A percentile compares a stretch with the other conserved stretches of the same genome.
Conservation (phyloP, 2,888 invertebrate genomes). For the Hetaerina titia region DNA sequence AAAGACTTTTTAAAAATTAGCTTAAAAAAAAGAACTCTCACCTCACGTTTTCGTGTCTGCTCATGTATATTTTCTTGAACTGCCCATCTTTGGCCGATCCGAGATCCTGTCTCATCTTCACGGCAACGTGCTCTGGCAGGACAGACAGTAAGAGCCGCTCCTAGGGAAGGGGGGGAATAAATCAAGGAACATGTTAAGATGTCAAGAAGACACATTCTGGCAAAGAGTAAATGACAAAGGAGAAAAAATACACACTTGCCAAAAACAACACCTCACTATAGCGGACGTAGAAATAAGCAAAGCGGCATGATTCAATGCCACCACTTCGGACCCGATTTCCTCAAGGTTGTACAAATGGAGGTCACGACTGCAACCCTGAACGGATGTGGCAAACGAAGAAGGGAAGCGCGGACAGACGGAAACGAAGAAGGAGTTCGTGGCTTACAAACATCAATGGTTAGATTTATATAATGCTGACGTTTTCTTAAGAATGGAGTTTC, state of each 20-base stretch:
- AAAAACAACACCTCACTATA: not conserved
- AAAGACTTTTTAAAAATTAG: too few relatives aligned
- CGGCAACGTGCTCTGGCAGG: conserved; percentile 96
- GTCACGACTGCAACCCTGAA: too few relatives aligned
- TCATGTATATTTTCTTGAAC: conserved; percentile 99
- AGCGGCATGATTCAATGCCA: not conserved
- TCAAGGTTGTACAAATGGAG: too few relatives aligned
- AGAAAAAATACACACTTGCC: not conserved
- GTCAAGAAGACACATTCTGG: not conserved
- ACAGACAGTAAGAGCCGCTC: conserved; percentile 95
- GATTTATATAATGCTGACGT: too few relatives aligned
- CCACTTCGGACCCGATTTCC: too few relatives aligned
- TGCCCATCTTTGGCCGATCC: conserved; percentile 93
- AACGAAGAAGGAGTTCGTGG: too few relatives aligned
- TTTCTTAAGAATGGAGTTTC: too few relatives aligned
- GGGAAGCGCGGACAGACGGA: too few relatives aligned
- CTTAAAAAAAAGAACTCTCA: conserved; percentile 76
- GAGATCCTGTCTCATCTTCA: conserved; percentile 96
- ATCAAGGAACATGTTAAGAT: not conserved
- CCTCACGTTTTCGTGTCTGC: conserved; percentile 97
- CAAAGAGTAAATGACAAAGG: not conserved
- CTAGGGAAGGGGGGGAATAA: conserved; percentile 79
- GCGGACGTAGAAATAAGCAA: not conserved
- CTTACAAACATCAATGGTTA: too few relatives aligned
- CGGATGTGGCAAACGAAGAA: too few relatives aligned